phyloP scores from a whole-genome alignment of 2,113 vertebrate genomes.

The Myiozetetes cayanensis region DNA sequence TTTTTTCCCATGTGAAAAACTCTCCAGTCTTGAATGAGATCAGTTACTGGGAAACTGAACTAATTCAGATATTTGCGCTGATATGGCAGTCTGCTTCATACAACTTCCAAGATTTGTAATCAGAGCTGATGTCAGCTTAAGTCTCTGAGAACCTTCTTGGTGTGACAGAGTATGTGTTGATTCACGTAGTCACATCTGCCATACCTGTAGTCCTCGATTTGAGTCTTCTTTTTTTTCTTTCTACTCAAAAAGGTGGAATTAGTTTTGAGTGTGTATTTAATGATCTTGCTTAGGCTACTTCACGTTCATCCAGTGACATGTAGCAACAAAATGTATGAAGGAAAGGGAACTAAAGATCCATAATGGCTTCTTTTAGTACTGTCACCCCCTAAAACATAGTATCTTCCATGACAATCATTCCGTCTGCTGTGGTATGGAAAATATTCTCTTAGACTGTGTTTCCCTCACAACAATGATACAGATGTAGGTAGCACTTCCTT shows the following conservation, averaged over 20 bases:
- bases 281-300: neutral
- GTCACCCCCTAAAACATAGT: neutral
- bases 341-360: neutral
- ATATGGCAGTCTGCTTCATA: neutral
- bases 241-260: neutral
- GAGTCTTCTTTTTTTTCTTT: neutral
- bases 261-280: neutral
- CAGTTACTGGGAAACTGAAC: neutral
- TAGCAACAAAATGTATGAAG: neutral
- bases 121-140: neutral
- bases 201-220: neutral
- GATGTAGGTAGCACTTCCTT: neutral
- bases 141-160: neutral
- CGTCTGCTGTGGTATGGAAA: neutral
- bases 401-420: neutral
- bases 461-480: neutral
- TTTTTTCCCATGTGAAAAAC: conserved; percentile 30
- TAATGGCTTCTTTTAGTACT: neutral
- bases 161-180: neutral
- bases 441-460: neutral
- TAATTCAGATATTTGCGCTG: neutral
- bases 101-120: neutral
- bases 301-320: neutral
- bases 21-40: neutral
- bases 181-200: neutral